A percentile compares a stretch with the other conserved stretches of the same genome.
phyloP scores from a whole-genome alignment of 2,113 vertebrate species.

The Thomomys bottae region DNA sequence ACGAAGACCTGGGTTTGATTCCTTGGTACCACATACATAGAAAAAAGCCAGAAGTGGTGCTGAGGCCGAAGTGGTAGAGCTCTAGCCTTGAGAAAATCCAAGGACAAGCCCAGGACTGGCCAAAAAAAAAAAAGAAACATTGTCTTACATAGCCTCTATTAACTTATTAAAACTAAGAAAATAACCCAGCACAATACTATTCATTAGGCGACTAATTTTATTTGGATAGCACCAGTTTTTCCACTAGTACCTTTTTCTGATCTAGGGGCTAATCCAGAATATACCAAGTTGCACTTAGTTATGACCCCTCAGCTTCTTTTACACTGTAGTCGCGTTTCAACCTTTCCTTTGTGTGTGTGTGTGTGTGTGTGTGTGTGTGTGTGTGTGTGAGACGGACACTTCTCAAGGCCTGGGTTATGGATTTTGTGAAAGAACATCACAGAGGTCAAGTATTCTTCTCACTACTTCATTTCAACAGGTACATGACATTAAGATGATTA shows the following conservation, averaged over 20 bases:
- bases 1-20: too few relatives aligned
- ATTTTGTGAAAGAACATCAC: not conserved
- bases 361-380: not conserved
- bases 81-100: too few relatives aligned
- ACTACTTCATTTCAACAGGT: not conserved
- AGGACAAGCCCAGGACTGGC: too few relatives aligned
- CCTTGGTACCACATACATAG: too few relatives aligned
- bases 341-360: not conserved
- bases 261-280: not conserved
- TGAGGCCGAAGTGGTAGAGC: too few relatives aligned
- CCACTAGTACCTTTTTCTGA: not conserved
- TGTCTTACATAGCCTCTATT: not conserved
- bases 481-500: not conserved
- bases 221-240: not conserved
- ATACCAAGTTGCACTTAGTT: not conserved
- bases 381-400: not conserved
- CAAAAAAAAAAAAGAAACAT: too few relatives aligned
- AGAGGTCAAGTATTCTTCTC: not conserved
- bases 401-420: not conserved
- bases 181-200: not conserved
- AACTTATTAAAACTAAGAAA: slow-evolving; percentile 20
- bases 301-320: not conserved
- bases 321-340: not conserved
- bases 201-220: not conserved
- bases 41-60: too few relatives aligned